Base-by-base conservation (phyloP, 2,888 invertebrate species). In the Piscicola geometra region DNA sequence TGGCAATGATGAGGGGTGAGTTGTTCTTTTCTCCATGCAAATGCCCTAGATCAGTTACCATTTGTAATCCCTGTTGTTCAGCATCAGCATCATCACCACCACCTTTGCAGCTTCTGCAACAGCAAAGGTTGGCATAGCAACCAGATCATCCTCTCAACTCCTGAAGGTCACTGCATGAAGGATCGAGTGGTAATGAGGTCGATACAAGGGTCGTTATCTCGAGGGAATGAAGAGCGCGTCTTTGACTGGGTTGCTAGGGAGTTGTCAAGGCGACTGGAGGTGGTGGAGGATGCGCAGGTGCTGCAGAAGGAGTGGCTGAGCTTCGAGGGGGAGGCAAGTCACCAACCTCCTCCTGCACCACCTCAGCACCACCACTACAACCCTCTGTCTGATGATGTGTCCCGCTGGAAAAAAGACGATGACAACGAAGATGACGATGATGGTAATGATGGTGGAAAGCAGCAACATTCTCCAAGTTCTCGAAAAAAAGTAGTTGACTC, bases 241-340 rank as follows among this genome's bases (percentile, higher is more conserved):
- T 82, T 86, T 52, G 83, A 84, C 73, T 88, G 88, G 88, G 82
- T 88, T 25, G 82, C 85, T 75, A 81, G 83, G 41, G 85, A 86
- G 74, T 82, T 88, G n/a, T 84, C 86, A 32, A 41, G 71, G n/a
- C 2, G 28, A 32, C 35, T 68, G 12, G 33, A 28, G 12, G 71
- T 35, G 3, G 3, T 56, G 12, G n/a, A 56, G 5, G 60, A 56
- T 25, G 5, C 5, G 5, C 15, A 56, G 12, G n/a, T 5, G 15
- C 5, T 56, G 60, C 3, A 56, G n/a, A 3, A 56, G n/a, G 41
- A 41, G 9, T 41, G 41, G 41, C 41, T 41, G 9, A 41, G 5
- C 15, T 41, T 41, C 41, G 41, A 41, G 5, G 41, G 41, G 15
- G 9, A 41, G 5, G 5, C 41, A 41, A 15, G 15, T 15, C 41